A percentile compares a stretch with the other conserved stretches of the same genome.
phyloP scores from a whole-genome alignment of 2,113 vertebrate genomes.

The Casuarius casuarius region DNA sequence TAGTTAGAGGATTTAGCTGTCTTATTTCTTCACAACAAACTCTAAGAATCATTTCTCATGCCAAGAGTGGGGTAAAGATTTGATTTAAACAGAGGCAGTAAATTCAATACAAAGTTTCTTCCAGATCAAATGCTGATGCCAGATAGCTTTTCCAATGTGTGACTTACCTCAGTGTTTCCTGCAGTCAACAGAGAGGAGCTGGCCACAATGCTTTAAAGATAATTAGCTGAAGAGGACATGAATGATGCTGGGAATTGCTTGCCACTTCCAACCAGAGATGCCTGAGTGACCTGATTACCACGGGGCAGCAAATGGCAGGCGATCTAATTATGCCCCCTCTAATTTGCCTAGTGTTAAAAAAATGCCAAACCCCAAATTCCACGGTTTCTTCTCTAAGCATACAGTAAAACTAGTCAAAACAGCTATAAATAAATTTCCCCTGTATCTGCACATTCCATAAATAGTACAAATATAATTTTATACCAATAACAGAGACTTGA shows the following conservation, averaged over 20 bases:
- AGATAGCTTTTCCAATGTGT: not conserved
- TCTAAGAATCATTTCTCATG: not conserved
- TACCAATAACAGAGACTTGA: constrained; percentile 4
- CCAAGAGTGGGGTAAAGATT: not conserved
- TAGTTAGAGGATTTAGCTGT: not conserved
- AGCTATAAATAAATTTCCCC: constrained; percentile 51
- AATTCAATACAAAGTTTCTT: not conserved
- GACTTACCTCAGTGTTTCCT: not conserved
- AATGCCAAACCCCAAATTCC: constrained; percentile 71
- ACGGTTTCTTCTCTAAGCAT: constrained; percentile 60
- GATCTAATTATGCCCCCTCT: constrained; percentile 9
- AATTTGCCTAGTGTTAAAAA: constrained; percentile 35
- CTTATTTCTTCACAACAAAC: not conserved
- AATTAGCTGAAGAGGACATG: not conserved
- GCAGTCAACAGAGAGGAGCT: not conserved
- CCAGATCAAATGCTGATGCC: not conserved
- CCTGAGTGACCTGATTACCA: constrained; percentile 30
- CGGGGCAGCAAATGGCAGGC: constrained; percentile 22
- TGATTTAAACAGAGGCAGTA: not conserved
- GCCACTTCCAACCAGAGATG: not conserved
- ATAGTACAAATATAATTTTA: constrained; percentile 62
- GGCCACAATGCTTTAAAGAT: not conserved
- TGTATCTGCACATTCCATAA: constrained; percentile 66
- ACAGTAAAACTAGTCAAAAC: constrained; percentile 39
- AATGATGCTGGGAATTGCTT: not conserved